phyloP scores from a whole-genome alignment of 2,888 invertebrate genomes.

The Aethes cnicana region DNA sequence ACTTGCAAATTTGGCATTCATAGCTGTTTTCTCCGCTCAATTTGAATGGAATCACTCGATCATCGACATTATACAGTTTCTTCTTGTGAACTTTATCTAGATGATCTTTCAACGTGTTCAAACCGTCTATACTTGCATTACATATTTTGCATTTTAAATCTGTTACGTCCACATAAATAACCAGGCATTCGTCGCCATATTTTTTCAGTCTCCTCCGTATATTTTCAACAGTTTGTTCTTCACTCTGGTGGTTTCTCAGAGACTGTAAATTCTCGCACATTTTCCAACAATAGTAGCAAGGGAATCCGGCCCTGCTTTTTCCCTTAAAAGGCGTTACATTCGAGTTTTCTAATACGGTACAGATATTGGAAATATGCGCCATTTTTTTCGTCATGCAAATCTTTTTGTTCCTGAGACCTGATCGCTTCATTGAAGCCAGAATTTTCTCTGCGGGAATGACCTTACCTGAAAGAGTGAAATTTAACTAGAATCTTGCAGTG shows the following conservation, averaged over 20 bases:
- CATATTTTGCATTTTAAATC: constrained; percentile 27
- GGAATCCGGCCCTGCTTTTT: constrained; percentile 44
- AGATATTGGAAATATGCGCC: constrained; percentile 41
- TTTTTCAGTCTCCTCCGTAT: constrained; percentile 3
- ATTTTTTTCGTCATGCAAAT: constrained; percentile 37
- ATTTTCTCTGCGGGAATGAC: constrained; percentile 35
- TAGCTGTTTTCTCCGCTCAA: constrained; percentile 4
- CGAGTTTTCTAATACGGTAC: constrained; percentile 43
- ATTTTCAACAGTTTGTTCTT: constrained; percentile 5
- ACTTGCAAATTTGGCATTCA: constrained; percentile 22
- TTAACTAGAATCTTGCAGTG: no score
- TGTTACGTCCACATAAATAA: constrained; percentile 27
- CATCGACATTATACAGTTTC: constrained; percentile 11
- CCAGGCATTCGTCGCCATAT: constrained; percentile 12
- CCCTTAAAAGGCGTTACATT: constrained; percentile 48
- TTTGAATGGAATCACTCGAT: constrained; percentile 29
- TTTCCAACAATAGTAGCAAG: constrained; percentile 47
- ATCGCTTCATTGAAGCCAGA: constrained; percentile 15
- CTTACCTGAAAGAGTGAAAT: constrained; percentile 45
- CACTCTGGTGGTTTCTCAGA: constrained; percentile 38
- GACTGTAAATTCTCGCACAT: constrained; percentile 38
- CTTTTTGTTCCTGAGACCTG: neutral
- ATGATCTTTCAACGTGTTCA: constrained; percentile 16
- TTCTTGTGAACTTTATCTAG: constrained; percentile 20
- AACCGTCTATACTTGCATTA: neutral